Conservation (phyloP, 2,113 vertebrate genomes). For the Myodes glareolus region DNA sequence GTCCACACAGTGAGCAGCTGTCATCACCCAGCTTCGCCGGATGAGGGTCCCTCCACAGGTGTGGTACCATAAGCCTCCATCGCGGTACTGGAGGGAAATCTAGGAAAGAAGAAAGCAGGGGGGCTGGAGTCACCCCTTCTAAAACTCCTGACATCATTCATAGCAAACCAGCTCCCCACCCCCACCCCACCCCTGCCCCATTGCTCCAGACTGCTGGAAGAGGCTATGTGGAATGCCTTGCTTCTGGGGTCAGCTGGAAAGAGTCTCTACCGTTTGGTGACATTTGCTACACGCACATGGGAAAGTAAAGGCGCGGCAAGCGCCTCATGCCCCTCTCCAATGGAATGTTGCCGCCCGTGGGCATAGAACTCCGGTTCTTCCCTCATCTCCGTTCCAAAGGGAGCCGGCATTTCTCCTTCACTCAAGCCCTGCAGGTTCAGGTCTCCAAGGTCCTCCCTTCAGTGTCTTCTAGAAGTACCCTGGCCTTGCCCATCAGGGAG, state of each 20-base stretch:
- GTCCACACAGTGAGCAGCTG: conserved; percentile 92
- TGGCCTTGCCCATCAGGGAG: no score
- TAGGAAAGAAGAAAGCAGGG: conserved; percentile 58
- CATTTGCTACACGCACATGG: background rate
- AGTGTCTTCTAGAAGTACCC: background rate
- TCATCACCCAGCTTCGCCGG: conserved; percentile 90
- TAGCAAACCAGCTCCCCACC: background rate
- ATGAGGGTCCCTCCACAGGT: conserved; percentile 93
- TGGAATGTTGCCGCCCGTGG: background rate
- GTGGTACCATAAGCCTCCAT: conserved; percentile 85
- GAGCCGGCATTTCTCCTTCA: background rate
- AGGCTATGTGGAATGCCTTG: background rate
- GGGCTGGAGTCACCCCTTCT: background rate
- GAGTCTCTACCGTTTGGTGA: background rate
- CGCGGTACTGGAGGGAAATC: conserved; percentile 91
- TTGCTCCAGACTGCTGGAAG: background rate
- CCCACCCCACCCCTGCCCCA: background rate
- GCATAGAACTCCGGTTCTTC: background rate
- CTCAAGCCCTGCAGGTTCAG: background rate
- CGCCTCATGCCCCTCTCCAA: background rate
- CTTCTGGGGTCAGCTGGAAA: background rate
- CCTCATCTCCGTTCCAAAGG: background rate
- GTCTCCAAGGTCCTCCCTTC: background rate
- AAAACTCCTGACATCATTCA: background rate
- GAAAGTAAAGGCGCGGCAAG: background rate